Evolutionary conservation across 2,888 invertebrate genomes (phyloP).

Genomic region (Netelia inedita): DNA sequence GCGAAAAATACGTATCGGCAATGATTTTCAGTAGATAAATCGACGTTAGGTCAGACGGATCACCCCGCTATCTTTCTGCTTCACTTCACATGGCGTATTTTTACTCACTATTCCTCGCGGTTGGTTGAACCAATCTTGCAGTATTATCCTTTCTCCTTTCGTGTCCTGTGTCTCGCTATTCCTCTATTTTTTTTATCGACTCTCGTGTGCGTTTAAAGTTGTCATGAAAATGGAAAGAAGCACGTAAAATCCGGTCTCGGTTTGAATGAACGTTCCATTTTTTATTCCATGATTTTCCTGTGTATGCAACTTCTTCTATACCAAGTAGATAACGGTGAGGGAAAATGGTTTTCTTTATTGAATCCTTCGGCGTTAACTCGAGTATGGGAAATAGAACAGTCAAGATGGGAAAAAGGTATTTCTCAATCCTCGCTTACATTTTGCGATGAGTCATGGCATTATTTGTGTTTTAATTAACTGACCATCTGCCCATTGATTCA

Average conservation of each 20-base stretch:
- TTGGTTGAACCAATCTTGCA: conserved; percentile 32
- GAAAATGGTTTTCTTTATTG: conserved; percentile 8
- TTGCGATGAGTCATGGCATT: not conserved
- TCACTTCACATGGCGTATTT: not conserved
- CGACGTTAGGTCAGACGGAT: conserved; percentile 51
- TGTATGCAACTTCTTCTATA: conserved; percentile 13
- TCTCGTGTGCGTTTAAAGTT: conserved; percentile 56
- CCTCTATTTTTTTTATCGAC: conserved; percentile 61
- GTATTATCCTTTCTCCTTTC: conserved; percentile 20
- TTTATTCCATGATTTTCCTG: conserved; percentile 8
- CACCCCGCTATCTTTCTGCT: conserved; percentile 4
- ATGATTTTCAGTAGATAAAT: conserved; percentile 52
- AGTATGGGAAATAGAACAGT: conserved; percentile 17
- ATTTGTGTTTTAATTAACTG: too few species aligned
- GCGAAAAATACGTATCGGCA: not conserved
- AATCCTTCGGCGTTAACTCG: conserved; percentile 4
- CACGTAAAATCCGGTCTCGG: conserved; percentile 45
- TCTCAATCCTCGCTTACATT: not conserved
- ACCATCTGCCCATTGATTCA: too few species aligned
- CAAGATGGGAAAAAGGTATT: not conserved
- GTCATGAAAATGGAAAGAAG: conserved; percentile 64
- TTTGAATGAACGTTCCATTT: conserved; percentile 52
- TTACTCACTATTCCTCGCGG: conserved; percentile 46
- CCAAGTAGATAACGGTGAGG: conserved; percentile 4
- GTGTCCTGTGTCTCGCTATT: conserved; percentile 24